phyloP scores from a whole-genome alignment of 2,113 vertebrate genomes.

The Toxotes chatareus region DNA sequence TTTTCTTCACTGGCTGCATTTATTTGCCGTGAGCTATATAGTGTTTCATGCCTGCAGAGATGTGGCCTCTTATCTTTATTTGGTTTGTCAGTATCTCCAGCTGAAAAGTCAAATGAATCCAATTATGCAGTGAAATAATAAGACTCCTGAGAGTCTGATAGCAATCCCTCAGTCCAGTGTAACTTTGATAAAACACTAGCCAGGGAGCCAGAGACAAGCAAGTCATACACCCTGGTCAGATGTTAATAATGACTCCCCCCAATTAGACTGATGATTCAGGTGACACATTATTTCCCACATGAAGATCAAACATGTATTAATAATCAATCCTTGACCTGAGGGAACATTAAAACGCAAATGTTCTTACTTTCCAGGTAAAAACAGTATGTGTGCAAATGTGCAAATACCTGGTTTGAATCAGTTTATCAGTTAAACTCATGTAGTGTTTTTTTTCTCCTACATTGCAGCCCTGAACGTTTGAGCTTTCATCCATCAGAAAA shows the following conservation, averaged over 20 bases:
- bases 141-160: slow-evolving; percentile 15
- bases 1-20: background rate
- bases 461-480: background rate
- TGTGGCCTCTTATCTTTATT: slow-evolving; percentile 24
- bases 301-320: slow-evolving; percentile 17
- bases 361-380: background rate
- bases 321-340: background rate
- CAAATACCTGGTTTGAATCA: background rate
- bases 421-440: background rate
- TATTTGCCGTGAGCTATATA: background rate
- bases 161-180: background rate
- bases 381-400: background rate
- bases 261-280: slow-evolving; percentile 26
- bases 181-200: slow-evolving; percentile 43
- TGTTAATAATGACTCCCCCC: slow-evolving; percentile 27
- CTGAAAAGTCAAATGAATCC: slow-evolving; percentile 39
- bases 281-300: background rate
- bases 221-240: slow-evolving; percentile 5
- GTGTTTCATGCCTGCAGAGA: slow-evolving; percentile 15
- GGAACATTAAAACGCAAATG: background rate
- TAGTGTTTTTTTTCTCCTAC: background rate
- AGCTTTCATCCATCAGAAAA: background rate
- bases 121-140: slow-evolving; percentile 28
- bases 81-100: slow-evolving; percentile 14
- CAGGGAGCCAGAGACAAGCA: slow-evolving; percentile 1